Conservation (phyloP, 2,888 invertebrate species). For the Pogonocherus hispidulus region DNA sequence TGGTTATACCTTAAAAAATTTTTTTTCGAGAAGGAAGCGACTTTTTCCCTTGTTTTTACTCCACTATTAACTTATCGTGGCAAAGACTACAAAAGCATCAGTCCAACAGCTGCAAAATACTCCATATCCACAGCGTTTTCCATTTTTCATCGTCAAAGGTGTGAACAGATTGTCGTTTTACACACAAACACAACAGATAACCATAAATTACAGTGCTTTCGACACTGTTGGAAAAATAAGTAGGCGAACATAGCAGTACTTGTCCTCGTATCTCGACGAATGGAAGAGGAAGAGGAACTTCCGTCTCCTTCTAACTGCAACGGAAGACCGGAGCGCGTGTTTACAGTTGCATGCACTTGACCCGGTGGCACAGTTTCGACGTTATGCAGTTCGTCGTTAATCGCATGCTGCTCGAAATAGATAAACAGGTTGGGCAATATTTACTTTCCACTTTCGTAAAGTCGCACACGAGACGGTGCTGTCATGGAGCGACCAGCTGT, state of each 20-base stretch:
- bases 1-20: too few species aligned
- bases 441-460: slow-evolving; percentile 35
- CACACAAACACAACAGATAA: slow-evolving; percentile 21
- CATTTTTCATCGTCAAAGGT: too few species aligned
- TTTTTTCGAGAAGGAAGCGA: too few species aligned
- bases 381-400: slow-evolving; percentile 44
- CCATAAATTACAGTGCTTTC: slow-evolving; percentile 16
- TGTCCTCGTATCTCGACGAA: not conserved
- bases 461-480: not conserved
- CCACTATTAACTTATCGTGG: too few species aligned
- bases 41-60: too few species aligned
- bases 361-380: slow-evolving; percentile 43
- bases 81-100: too few species aligned
- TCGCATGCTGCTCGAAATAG: slow-evolving; percentile 39
- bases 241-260: slow-evolving; percentile 4
- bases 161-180: too few species aligned
- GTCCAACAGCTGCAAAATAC: too few species aligned
- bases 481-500: not conserved
- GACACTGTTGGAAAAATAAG: slow-evolving; percentile 5
- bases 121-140: too few species aligned
- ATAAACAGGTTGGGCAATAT: slow-evolving; percentile 45
- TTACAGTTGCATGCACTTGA: slow-evolving; percentile 49
- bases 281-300: not conserved
- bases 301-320: slow-evolving; percentile 2
- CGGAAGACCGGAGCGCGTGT: slow-evolving; percentile 16